phyloP scores from a whole-genome alignment of 2,113 vertebrate genomes.

The Lipotes vexillifer region DNA sequence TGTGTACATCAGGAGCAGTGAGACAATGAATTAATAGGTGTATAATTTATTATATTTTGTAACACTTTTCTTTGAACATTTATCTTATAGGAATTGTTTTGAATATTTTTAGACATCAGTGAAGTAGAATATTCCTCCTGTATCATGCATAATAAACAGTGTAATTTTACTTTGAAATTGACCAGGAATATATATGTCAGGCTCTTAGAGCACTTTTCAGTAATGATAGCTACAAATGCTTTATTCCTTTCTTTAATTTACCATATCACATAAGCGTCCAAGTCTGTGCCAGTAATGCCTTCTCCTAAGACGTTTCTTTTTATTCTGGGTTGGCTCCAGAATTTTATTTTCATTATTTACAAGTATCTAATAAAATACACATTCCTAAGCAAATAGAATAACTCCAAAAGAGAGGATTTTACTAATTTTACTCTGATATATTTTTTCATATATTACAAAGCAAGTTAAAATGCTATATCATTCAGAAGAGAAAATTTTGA shows the following conservation, averaged over 20 bases:
- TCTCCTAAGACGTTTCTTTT: neutral
- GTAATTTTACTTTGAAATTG: constrained; percentile 22
- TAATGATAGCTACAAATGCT: neutral
- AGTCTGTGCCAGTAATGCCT: neutral
- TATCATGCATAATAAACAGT: neutral
- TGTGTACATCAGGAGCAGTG: neutral
- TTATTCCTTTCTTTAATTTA: neutral
- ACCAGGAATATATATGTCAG: neutral
- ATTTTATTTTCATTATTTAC: constrained; percentile 7
- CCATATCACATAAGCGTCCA: neutral
- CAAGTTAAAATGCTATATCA: neutral
- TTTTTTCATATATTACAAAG: neutral
- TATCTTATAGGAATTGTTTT: constrained; percentile 9
- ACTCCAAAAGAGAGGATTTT: constrained; percentile 25
- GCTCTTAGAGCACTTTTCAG: neutral
- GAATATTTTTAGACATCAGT: neutral
- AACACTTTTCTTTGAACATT: neutral
- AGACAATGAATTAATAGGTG: neutral
- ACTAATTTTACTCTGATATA: neutral
- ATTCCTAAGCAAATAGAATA: neutral
- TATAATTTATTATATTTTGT: neutral
- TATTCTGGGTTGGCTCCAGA: neutral
- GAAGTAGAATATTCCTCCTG: neutral
- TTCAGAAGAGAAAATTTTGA: neutral
- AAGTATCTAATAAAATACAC: neutral